phyloP scores from a whole-genome alignment of 2,113 vertebrate genomes.

The Microcebus lehilahytsara region DNA sequence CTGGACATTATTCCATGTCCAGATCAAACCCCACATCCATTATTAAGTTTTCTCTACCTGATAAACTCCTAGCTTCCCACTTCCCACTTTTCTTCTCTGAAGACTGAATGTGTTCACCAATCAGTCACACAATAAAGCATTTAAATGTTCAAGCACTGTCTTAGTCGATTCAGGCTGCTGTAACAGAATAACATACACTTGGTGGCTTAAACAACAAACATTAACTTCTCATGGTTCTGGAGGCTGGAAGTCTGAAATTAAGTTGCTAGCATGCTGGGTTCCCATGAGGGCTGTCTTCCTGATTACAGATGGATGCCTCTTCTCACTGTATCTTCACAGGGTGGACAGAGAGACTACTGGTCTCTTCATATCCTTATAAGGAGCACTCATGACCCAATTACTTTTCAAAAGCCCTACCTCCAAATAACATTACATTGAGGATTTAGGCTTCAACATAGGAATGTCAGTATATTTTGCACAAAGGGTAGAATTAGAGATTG shows the following conservation, averaged over 20 bases:
- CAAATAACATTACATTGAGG: neutral
- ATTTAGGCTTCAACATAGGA: neutral
- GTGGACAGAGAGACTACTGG: neutral
- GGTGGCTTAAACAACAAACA: neutral
- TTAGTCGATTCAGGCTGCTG: neutral
- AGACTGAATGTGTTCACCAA: neutral
- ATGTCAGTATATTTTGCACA: neutral
- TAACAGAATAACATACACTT: neutral
- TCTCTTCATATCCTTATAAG: neutral
- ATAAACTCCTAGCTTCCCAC: neutral
- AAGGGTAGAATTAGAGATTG: neutral
- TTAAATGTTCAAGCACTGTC: neutral
- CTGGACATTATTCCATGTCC: neutral
- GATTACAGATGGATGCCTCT: neutral
- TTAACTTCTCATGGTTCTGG: neutral
- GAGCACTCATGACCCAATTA: neutral
- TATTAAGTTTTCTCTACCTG: neutral
- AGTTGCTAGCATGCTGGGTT: neutral
- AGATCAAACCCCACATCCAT: neutral
- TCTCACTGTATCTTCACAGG: neutral
- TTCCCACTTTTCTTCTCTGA: neutral
- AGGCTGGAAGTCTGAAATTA: neutral
- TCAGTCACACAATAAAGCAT: neutral
- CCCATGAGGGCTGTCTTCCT: neutral
- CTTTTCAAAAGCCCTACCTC: neutral